phyloP scores from a whole-genome alignment of 2,797 vertebrate species.

The Oophaga sylvatica region DNA sequence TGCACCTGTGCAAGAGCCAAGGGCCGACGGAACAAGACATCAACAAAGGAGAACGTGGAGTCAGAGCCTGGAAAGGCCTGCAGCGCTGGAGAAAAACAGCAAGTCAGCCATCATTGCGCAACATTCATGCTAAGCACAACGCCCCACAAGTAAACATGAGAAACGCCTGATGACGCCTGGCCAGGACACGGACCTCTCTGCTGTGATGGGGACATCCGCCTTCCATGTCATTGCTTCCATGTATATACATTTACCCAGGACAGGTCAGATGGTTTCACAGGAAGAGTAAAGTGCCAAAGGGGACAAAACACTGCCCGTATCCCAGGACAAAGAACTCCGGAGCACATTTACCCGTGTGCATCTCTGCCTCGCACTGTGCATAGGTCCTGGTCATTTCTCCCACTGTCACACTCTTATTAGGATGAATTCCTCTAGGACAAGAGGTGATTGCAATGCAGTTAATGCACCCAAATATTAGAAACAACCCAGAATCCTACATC shows the following conservation, averaged over 20 bases:
- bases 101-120: background rate
- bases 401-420: too few species aligned
- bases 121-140: background rate
- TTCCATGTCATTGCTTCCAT: background rate
- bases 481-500: too few species aligned
- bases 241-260: background rate
- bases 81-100: background rate
- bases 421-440: too few species aligned
- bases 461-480: too few species aligned
- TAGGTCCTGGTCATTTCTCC: too few species aligned
- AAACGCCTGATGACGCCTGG: background rate
- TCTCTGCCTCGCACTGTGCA: too few species aligned
- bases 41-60: background rate
- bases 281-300: background rate
- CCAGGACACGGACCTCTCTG: background rate
- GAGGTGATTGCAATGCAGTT: too few species aligned
- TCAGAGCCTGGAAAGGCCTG: too few species aligned
- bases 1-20: conserved; percentile 39
- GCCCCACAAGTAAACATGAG: background rate
- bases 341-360: too few species aligned
- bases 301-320: too few species aligned
- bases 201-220: background rate
- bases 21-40: conserved; percentile 42
- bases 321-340: too few species aligned
- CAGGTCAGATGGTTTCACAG: background rate